Evolutionary conservation across 1,140 invertebrate species (phyloP), one percentile per base, ranked within the genome.

Genomic region (Pseudomyrmex concolor): DNA sequence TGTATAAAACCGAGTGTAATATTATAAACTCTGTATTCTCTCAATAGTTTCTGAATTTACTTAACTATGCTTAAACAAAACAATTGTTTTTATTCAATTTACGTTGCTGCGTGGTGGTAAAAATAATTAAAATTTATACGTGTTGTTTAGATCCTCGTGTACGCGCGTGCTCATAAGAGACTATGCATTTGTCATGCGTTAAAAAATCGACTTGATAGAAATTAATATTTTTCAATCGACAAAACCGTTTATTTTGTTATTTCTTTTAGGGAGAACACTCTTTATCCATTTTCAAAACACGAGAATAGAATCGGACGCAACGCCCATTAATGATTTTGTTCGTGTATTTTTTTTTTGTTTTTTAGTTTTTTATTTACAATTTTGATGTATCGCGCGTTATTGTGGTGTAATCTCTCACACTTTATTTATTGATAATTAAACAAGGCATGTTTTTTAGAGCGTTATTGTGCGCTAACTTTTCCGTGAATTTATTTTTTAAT

Each of bases 141-240:
- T 68, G 48, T 34, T n/a, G 60, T 60, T 71, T 48, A 59, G 45
- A 70, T 50, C 25, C 55, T 1, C 48, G 54, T 59, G 12, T 13
- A 2, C 57, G 54, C 48, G 12, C 12, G 22, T 9, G 71, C 57
- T 50, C 54, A 48, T 25, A 5, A 9, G 5, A 17, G 12, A 10
- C 17, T 1, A 34, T 50, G 12, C 34, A 68, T 78, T 59, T 50
- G 59, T 71, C 54, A 50, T 59, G 43, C 34, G 22, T 70, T 17
- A 45, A 80, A 80, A 34, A 80, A 71, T 59, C 51, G 43, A 71
- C 12, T 71, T 80, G 12, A 70, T 71, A 70, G 43, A 70, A n/a
- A 80, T 80, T 80, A 59, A 80, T 60, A 80, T 48, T 70, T 80
- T 80, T 80, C 22, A 80, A 80, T 80, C 66, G 15, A 34, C 54